phyloP scores from a whole-genome alignment of 1,140 invertebrate genomes.

The Pteromalus puparum region DNA sequence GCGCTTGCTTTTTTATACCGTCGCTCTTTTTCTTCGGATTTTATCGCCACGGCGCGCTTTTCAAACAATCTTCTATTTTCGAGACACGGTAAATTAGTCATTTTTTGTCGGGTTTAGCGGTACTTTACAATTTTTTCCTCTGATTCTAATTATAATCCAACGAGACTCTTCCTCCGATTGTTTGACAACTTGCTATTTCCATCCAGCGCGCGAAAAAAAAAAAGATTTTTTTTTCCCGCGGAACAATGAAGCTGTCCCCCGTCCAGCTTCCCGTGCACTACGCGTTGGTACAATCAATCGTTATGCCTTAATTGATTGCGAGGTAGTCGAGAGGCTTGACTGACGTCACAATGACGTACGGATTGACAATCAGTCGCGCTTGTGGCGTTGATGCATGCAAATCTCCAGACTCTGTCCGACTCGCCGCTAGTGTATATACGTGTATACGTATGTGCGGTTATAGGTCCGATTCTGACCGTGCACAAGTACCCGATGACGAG shows the following conservation, averaged over 20 bases:
- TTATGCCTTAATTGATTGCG: conserved; percentile 73
- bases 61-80: conserved; percentile 23
- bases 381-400: conserved; percentile 74
- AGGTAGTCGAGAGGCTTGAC: conserved; percentile 63
- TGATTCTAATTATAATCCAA: conserved; percentile 47
- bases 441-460: conserved; percentile 28
- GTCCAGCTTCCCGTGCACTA: conserved; percentile 17
- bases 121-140: conserved; percentile 19
- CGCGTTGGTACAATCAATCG: conserved; percentile 68
- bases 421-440: no score
- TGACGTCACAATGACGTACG: conserved; percentile 73
- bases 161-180: no score
- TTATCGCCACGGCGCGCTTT: conserved; percentile 6
- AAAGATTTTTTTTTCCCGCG: neutral
- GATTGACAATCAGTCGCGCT: conserved; percentile 75
- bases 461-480: neutral
- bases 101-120: neutral
- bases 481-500: conserved; percentile 14
- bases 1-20: neutral
- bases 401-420: conserved; percentile 58
- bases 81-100: conserved; percentile 21
- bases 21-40: neutral
- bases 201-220: neutral
- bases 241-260: conserved; percentile 14
- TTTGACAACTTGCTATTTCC: neutral